Evolutionary conservation across 2,888 invertebrate species (phyloP).

Genomic region (Oscheius sp.): DNA sequence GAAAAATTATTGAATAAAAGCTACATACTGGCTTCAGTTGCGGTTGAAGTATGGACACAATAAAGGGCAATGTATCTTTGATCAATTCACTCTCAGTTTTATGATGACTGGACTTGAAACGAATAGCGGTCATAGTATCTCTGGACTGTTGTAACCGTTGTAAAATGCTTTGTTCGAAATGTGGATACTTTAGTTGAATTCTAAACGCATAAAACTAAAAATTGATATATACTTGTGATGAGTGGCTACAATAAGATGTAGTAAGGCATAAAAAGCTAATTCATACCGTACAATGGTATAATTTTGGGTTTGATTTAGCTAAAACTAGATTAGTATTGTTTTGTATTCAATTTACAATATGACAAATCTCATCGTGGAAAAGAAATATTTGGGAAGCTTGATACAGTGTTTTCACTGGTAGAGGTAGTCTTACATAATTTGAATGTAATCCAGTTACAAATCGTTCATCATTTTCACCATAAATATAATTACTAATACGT

Average conservation of each 20-base stretch:
- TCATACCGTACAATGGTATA: slow-evolving; percentile 46
- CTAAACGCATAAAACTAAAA: slow-evolving; percentile 16
- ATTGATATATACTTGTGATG: slow-evolving; percentile 37
- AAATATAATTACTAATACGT: slow-evolving; percentile 36
- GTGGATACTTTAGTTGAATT: slow-evolving; percentile 38
- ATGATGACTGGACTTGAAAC: background rate
- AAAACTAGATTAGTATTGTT: slow-evolving; percentile 2
- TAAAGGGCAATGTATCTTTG: slow-evolving; percentile 41
- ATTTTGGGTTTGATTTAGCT: slow-evolving; percentile 43
- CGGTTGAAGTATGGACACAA: slow-evolving; percentile 48
- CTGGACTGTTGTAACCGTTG: slow-evolving; percentile 21
- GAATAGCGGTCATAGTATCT: slow-evolving; percentile 11
- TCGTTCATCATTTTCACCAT: slow-evolving; percentile 44
- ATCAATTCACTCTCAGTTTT: slow-evolving; percentile 29
- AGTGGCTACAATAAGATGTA: slow-evolving; percentile 54
- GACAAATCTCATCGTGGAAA: slow-evolving; percentile 41
- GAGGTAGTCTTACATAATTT: slow-evolving; percentile 43
- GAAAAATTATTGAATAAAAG: slow-evolving; percentile 3
- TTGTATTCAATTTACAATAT: background rate
- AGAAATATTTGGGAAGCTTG: slow-evolving; percentile 40
- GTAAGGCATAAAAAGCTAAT: slow-evolving; percentile 42
- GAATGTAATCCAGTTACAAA: slow-evolving; percentile 52
- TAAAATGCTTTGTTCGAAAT: slow-evolving; percentile 39
- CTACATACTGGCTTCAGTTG: slow-evolving; percentile 46
- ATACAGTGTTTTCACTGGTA: slow-evolving; percentile 41